These are phyloP conservation scores for Pollenia griseotomentosa DNA, from an alignment of 2,888 invertebrate species.

Conservation along the genomic window DNA sequence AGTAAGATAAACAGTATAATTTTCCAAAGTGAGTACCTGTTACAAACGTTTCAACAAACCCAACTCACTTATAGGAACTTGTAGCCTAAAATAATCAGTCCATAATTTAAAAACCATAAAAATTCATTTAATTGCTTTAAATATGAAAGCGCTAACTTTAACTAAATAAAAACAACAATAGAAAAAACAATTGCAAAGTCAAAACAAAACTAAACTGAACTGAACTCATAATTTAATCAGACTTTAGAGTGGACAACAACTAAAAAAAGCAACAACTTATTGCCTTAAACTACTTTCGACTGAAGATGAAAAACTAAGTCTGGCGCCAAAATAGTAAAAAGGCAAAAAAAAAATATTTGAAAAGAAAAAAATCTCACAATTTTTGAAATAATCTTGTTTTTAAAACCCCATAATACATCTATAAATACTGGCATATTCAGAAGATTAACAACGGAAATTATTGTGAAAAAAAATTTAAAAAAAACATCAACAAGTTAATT, in stretches of 20 bases:
- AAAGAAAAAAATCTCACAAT: conserved; percentile 5
- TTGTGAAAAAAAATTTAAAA: conserved; percentile 30
- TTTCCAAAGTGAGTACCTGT: no score
- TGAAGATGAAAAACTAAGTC: conserved; percentile 57
- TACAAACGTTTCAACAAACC: neutral
- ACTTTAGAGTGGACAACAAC: conserved; percentile 37
- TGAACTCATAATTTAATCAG: conserved; percentile 66
- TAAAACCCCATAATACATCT: neutral
- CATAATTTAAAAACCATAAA: neutral
- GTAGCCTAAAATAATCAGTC: neutral
- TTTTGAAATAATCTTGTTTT: conserved; percentile 42
- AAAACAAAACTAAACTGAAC: conserved; percentile 74
- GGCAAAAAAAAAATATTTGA: conserved; percentile 14
- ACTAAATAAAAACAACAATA: conserved; percentile 10
- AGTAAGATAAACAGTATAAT: no score
- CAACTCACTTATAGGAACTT: neutral
- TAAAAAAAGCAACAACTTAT: conserved; percentile 33
- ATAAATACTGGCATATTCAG: neutral
- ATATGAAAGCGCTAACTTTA: conserved; percentile 4
- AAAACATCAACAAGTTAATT: conserved; percentile 62
- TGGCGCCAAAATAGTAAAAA: conserved; percentile 64
- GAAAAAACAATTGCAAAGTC: conserved; percentile 2
- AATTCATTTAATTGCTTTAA: conserved; percentile 8
- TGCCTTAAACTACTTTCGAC: conserved; percentile 63
- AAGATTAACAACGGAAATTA: conserved; percentile 65